Conservation (phyloP, 2,113 vertebrate genomes). For the Xenopus tropicalis region UCB_Xtro_10.0 CM004444.2:103570501-103571000, state of each 20-base stretch:
- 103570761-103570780: conserved; percentile 37
- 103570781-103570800: conserved; percentile 44
- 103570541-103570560: conserved; percentile 29
- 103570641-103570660: conserved; percentile 8
- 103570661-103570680: conserved; percentile 2
- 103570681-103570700: conserved; percentile 38
- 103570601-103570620: not conserved
- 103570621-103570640: not conserved
- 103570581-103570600: conserved; percentile 3
- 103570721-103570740: conserved; percentile 29
- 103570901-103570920: too few relatives aligned
- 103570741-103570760: conserved; percentile 37
- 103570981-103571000: too few relatives aligned
- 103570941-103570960: too few relatives aligned
- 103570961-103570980: too few relatives aligned
- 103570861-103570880: too few relatives aligned
- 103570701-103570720: conserved; percentile 22
- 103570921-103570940: too few relatives aligned
- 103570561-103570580: conserved; percentile 19
- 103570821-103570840: conserved; percentile 30
- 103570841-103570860: too few relatives aligned
- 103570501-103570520: conserved; percentile 9
- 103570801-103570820: conserved; percentile 38
- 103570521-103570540: not conserved
- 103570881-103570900: too few relatives aligned